These are phyloP conservation scores for Clinocottus analis DNA, from an alignment of 2,113 vertebrate genomes.

Conservation along the genomic window DNA sequence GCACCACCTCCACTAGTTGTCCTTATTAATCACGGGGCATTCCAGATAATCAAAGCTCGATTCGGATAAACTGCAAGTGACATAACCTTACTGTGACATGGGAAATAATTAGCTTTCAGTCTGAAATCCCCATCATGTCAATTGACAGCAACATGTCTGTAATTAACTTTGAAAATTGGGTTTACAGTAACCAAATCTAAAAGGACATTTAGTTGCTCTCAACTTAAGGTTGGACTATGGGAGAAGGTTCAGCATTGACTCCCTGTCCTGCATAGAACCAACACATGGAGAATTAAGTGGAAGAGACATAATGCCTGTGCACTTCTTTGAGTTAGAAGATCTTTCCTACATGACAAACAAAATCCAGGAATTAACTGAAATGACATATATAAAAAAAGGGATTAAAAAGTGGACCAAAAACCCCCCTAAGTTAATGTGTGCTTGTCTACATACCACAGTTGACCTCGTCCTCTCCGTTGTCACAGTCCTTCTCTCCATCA, in stretches of 20 bases:
- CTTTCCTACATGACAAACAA: not conserved
- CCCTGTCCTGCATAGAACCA: no score
- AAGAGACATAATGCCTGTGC: not conserved
- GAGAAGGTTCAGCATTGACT: not conserved
- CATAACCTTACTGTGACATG: not conserved
- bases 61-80: not conserved
- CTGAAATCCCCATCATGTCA: not conserved
- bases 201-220: not conserved
- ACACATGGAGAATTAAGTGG: not conserved
- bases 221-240: not conserved
- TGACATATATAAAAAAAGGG: no score
- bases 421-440: not conserved
- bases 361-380: no score
- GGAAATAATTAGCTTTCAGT: not conserved
- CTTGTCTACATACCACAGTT: conserved; percentile 89
- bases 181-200: not conserved
- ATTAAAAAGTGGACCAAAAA: not conserved
- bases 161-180: not conserved
- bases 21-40: not conserved
- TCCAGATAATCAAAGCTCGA: not conserved
- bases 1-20: not conserved
- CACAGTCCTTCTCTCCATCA: conserved; percentile 96
- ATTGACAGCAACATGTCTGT: not conserved
- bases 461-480: conserved; percentile 93
- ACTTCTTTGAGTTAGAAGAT: not conserved